Evolutionary conservation across 2,797 vertebrate genomes (phyloP).

Genomic region (Pseudopleuronectes americanus): DNA sequence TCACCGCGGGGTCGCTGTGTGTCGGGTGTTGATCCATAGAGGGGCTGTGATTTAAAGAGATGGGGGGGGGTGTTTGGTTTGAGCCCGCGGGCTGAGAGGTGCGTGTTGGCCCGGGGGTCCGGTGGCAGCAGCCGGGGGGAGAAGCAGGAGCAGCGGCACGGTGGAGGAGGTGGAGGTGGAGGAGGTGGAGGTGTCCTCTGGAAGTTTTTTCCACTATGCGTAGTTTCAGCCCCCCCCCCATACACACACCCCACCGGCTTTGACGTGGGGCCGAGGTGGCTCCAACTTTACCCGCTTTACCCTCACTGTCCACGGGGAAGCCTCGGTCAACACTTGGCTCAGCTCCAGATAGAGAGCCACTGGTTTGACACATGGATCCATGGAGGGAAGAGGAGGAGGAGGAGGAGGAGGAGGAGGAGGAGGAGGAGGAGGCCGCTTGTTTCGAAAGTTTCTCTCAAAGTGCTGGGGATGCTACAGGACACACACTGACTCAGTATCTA

Average conservation of each 20-base stretch:
- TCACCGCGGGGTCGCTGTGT: not conserved
- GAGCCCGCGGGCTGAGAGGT: constrained; percentile 28
- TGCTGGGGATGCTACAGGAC: not conserved
- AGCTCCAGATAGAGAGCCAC: constrained; percentile 35
- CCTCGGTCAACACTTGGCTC: constrained; percentile 39
- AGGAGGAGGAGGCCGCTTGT: not conserved
- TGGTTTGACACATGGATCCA: constrained; percentile 70
- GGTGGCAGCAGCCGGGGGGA: constrained; percentile 24
- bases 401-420: constrained; percentile 24
- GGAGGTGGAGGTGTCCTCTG: constrained; percentile 43
- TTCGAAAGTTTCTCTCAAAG: not conserved
- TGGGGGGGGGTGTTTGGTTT: not conserved
- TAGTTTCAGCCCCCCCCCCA: constrained; percentile 1
- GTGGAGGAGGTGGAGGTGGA: no score
- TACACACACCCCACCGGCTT: not conserved
- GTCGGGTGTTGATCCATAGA: not conserved
- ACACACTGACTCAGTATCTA: no score
- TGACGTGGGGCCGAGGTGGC: constrained; percentile 65
- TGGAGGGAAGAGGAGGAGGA: not conserved
- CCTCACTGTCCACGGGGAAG: not conserved
- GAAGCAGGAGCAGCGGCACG: constrained; percentile 26
- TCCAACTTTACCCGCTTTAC: not conserved
- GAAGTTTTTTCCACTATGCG: constrained; percentile 57
- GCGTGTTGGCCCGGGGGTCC: constrained; percentile 13
- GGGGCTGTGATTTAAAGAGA: not conserved